Evolutionary conservation across 2,888 invertebrate species (phyloP).

Genomic region (Malacosoma neustria): DNA sequence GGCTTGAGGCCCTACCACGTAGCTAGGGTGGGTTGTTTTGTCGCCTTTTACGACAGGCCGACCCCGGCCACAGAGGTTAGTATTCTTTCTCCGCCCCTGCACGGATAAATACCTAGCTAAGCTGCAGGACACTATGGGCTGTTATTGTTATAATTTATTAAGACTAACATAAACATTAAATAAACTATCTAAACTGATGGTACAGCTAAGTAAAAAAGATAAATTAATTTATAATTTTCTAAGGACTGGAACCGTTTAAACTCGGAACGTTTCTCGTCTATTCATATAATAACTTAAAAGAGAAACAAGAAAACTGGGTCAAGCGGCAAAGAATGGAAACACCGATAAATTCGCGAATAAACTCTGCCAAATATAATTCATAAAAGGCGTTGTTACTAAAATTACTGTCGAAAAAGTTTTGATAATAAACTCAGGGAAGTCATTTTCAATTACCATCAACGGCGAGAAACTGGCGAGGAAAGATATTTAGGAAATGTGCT

Average conservation of each 20-base stretch:
- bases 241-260: no score
- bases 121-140: no score
- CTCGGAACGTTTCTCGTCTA: not conserved
- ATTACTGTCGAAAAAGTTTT: constrained; percentile 26
- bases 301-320: constrained; percentile 6
- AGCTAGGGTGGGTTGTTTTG: not conserved
- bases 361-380: not conserved
- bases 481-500: constrained; percentile 9
- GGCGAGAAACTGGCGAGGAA: constrained; percentile 29
- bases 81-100: not conserved
- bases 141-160: no score
- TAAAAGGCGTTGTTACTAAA: constrained; percentile 7
- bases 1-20: not conserved
- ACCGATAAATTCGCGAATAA: not conserved
- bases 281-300: not conserved
- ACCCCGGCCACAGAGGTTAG: not conserved
- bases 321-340: constrained; percentile 10
- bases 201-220: no score
- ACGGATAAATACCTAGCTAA: no score
- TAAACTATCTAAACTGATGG: no score
- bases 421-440: constrained; percentile 25
- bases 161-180: no score
- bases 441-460: constrained; percentile 41
- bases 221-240: no score
- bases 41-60: not conserved